These are phyloP conservation scores for Grantiella picta DNA, from an alignment of 2,113 vertebrate genomes.

Conservation along the genomic window DNA sequence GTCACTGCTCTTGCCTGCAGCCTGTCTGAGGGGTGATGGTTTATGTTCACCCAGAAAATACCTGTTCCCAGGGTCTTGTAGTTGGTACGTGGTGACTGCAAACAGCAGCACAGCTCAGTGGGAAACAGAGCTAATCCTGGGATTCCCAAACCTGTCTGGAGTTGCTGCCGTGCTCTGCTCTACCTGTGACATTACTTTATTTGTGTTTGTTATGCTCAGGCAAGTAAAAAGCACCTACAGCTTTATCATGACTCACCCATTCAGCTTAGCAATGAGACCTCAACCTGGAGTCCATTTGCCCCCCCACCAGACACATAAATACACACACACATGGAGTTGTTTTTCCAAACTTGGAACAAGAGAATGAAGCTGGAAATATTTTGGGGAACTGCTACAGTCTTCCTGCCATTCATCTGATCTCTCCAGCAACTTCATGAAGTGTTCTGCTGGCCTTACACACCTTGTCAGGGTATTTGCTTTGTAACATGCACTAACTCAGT, in stretches of 20 bases:
- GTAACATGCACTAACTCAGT: accelerated
- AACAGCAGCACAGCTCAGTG: neutral
- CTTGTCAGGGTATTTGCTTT: neutral
- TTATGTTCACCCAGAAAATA: neutral
- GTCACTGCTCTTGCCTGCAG: neutral
- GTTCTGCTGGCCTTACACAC: neutral
- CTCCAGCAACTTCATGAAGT: neutral
- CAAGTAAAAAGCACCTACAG: neutral
- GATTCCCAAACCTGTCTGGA: neutral
- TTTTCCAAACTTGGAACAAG: neutral
- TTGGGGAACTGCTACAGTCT: neutral
- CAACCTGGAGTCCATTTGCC: neutral
- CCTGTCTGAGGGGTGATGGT: neutral
- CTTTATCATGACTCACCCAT: neutral
- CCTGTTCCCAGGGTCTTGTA: neutral
- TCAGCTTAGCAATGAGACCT: neutral
- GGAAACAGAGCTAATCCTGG: neutral
- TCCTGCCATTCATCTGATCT: neutral
- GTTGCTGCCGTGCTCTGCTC: neutral
- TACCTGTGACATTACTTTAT: neutral
- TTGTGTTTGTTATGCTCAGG: neutral
- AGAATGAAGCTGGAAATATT: neutral
- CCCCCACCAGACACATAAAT: neutral
- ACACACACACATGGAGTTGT: accelerated
- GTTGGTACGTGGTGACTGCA: neutral